phyloP scores from a whole-genome alignment of 2,888 invertebrate species.

The Euphydryas editha region DNA sequence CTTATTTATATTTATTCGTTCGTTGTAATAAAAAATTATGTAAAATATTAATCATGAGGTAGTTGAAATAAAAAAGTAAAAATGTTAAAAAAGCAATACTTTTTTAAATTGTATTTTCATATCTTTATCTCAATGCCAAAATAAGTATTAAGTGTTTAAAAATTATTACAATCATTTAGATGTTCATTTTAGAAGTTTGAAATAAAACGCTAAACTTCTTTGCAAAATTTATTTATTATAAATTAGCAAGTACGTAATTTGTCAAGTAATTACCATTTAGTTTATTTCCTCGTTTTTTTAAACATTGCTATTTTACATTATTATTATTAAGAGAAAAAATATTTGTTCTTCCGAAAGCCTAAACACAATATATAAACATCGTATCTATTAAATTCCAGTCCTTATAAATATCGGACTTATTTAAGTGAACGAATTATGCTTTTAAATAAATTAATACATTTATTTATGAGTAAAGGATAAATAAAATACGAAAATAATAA shows the following conservation, averaged over 20 bases:
- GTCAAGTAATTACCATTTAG: too few relatives aligned
- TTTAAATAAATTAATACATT: neutral
- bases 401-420: too few relatives aligned
- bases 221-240: neutral
- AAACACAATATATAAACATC: too few relatives aligned
- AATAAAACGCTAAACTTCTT: neutral
- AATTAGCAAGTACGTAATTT: neutral
- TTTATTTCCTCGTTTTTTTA: too few relatives aligned
- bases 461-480: neutral
- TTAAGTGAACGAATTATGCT: too few relatives aligned
- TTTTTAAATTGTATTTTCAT: neutral
- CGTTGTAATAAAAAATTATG: neutral
- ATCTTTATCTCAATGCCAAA: neutral
- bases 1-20: neutral
- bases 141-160: constrained; percentile 1
- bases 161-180: neutral
- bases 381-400: too few relatives aligned
- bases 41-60: neutral
- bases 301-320: too few relatives aligned
- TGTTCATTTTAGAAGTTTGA: neutral
- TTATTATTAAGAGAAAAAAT: too few relatives aligned
- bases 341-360: too few relatives aligned
- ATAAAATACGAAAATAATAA: neutral
- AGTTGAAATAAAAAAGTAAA: too few relatives aligned
- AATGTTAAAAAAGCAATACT: too few relatives aligned